These are phyloP conservation scores for Phocides pigmalion DNA, from an alignment of 1,140 invertebrate genomes.

Conservation along the genomic window DNA sequence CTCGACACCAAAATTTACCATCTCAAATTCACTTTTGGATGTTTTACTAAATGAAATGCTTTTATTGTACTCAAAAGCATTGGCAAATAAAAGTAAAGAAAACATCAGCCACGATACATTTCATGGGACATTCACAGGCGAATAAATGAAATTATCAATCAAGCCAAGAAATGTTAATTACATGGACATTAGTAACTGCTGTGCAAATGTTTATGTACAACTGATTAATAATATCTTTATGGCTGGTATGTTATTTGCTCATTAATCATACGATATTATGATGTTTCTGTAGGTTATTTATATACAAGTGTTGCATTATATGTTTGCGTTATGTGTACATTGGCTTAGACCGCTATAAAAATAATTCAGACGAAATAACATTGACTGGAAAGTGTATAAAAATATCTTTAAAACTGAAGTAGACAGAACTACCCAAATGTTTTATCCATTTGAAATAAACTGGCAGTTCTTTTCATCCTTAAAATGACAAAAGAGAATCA, in stretches of 20 bases:
- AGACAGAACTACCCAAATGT: constrained; percentile 52
- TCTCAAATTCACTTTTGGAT: constrained; percentile 3
- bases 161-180: constrained; percentile 20
- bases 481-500: constrained; percentile 36
- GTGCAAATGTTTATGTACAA: constrained; percentile 30
- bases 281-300: constrained; percentile 25
- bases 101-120: constrained; percentile 17
- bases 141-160: constrained; percentile 14
- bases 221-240: constrained; percentile 27
- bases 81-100: constrained; percentile 22
- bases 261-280: constrained; percentile 12
- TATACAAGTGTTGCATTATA: constrained; percentile 28
- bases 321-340: constrained; percentile 28
- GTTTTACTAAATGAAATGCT: constrained; percentile 23
- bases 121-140: constrained; percentile 10
- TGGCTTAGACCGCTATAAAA: constrained; percentile 27
- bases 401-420: constrained; percentile 44
- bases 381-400: constrained; percentile 25
- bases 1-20: constrained; percentile 15
- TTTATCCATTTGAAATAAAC: constrained; percentile 55
- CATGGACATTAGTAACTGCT: constrained; percentile 11
- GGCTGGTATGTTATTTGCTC: constrained; percentile 21
- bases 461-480: constrained; percentile 63
- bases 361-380: constrained; percentile 32
- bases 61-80: constrained; percentile 1